Percentiles rank a stretch among this genome's conserved stretches.
phyloP scores from a whole-genome alignment of 2,888 invertebrate species.

The Harpagoxenus sublaevis region DNA sequence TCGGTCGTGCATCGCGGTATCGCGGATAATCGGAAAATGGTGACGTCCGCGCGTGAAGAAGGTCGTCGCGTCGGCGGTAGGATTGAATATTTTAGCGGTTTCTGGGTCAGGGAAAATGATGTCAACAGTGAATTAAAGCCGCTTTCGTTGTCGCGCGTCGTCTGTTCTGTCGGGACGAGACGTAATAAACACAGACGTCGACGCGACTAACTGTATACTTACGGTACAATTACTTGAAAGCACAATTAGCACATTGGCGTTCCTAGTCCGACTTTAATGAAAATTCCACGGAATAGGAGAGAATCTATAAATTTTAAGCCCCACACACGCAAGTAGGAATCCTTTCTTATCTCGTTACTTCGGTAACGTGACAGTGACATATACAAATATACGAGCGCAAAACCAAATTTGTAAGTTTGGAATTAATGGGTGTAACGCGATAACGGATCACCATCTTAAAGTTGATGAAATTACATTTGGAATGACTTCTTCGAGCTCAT shows the following conservation, averaged over 20 bases:
- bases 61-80: slow-evolving; percentile 66
- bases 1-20: slow-evolving; percentile 55
- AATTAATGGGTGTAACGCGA: background rate
- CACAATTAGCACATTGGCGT: slow-evolving; percentile 28
- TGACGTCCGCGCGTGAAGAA: slow-evolving; percentile 57
- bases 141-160: slow-evolving; percentile 69
- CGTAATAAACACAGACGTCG: slow-evolving; percentile 57
- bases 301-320: background rate
- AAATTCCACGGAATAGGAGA: background rate
- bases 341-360: background rate
- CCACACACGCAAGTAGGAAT: background rate
- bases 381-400: background rate
- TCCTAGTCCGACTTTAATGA: background rate
- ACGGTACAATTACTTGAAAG: slow-evolving; percentile 38
- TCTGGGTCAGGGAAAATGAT: slow-evolving; percentile 82
- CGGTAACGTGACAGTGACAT: background rate
- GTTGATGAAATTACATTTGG: background rate
- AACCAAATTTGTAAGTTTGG: background rate
- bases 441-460: background rate
- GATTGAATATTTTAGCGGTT: slow-evolving; percentile 78
- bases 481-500: background rate
- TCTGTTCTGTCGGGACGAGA: slow-evolving; percentile 41
- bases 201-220: slow-evolving; percentile 18
- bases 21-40: slow-evolving; percentile 65
- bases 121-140: slow-evolving; percentile 80